Conservation (phyloP, 2,113 vertebrate genomes). For the Lycaon pictus region DNA sequence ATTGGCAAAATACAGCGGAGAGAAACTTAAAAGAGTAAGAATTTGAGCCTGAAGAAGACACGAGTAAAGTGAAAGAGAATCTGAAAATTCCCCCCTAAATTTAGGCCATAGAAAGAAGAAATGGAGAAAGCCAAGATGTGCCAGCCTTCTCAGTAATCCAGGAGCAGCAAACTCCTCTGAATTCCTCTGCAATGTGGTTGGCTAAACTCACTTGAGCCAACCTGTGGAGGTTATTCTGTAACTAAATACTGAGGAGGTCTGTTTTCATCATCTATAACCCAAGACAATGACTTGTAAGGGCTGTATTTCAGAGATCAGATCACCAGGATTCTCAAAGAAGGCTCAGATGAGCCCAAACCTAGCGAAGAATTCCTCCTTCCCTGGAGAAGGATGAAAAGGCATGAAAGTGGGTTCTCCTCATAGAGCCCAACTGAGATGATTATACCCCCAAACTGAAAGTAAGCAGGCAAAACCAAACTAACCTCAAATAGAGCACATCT, state of each 20-base stretch:
- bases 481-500: not conserved
- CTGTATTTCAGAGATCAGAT: not conserved
- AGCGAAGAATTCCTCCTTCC: not conserved
- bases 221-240: accelerated
- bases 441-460: not conserved
- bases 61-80: not conserved
- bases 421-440: not conserved
- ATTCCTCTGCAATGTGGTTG: not conserved
- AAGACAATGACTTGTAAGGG: not conserved
- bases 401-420: not conserved
- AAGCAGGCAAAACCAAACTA: not conserved
- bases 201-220: not conserved
- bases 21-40: not conserved
- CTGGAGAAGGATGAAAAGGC: not conserved
- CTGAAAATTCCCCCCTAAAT: not conserved
- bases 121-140: not conserved
- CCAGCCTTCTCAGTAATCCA: not conserved
- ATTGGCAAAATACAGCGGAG: not conserved
- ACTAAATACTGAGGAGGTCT: not conserved
- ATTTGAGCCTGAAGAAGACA: not conserved
- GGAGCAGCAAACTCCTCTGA: not conserved
- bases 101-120: not conserved
- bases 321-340: not conserved
- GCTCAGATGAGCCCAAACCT: not conserved
- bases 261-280: not conserved